Evolutionary conservation across 2,888 invertebrate genomes (phyloP).

Genomic region (Caradrina kadenii): DNA sequence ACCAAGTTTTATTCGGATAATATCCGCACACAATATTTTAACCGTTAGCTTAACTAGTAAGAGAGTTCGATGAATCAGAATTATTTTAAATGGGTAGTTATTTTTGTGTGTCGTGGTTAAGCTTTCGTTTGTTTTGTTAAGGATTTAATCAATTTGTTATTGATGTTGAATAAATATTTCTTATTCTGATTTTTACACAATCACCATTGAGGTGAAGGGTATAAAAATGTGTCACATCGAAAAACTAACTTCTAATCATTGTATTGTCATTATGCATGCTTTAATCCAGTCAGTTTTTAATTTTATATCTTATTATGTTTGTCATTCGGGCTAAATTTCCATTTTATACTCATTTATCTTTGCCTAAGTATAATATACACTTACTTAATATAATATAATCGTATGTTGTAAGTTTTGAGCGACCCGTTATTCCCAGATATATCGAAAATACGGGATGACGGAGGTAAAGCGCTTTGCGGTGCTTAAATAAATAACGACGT

Average conservation of each 20-base stretch:
- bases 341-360: conserved; percentile 59
- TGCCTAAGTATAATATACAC: conserved; percentile 53
- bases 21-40: conserved; percentile 50
- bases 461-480: conserved; percentile 73
- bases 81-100: neutral
- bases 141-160: conserved; percentile 47
- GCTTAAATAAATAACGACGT: conserved; percentile 71
- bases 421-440: conserved; percentile 79
- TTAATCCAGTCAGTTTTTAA: conserved; percentile 63
- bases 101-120: conserved; percentile 42
- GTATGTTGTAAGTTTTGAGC: conserved; percentile 67
- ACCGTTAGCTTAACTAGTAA: conserved; percentile 57
- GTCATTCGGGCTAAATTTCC: conserved; percentile 52
- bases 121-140: conserved; percentile 39
- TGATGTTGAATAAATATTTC: conserved; percentile 49
- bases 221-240: conserved; percentile 53
- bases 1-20: conserved; percentile 56
- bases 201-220: conserved; percentile 61
- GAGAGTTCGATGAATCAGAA: conserved; percentile 20
- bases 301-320: conserved; percentile 56
- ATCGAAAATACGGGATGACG: conserved; percentile 80
- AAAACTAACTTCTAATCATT: conserved; percentile 52
- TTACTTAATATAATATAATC: conserved; percentile 36
- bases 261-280: conserved; percentile 51
- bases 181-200: conserved; percentile 43